Conservation (phyloP, 2,797 vertebrate species). For the Botia almorhae region DNA sequence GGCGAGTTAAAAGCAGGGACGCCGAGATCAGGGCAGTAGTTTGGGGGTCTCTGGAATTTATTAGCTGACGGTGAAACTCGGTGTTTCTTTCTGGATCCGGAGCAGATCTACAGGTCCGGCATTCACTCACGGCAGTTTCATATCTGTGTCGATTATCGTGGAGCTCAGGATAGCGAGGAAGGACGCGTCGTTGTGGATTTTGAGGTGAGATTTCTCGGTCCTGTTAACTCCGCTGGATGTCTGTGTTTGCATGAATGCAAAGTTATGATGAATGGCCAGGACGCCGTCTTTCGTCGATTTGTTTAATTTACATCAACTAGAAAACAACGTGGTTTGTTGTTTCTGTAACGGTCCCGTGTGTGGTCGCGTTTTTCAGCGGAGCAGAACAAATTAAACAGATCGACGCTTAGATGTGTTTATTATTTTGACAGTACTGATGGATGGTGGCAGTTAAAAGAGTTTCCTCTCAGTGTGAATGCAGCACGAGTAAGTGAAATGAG, state of each 20-base stretch:
- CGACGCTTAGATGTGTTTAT: neutral
- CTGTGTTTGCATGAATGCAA: slow-evolving; percentile 9
- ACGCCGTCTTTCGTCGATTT: neutral
- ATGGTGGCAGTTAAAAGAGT: neutral
- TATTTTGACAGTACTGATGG: neutral
- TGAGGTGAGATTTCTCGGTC: slow-evolving; percentile 68
- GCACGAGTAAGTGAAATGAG: neutral
- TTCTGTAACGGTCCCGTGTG: neutral
- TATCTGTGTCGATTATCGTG: slow-evolving; percentile 45
- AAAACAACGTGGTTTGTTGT: neutral
- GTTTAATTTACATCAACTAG: neutral
- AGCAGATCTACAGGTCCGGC: slow-evolving; percentile 50
- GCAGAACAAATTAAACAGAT: neutral
- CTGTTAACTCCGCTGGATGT: neutral
- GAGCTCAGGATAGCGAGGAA: slow-evolving; percentile 48
- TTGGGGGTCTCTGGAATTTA: slow-evolving; percentile 70
- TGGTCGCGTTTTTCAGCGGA: neutral
- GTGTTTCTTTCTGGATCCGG: slow-evolving; percentile 48
- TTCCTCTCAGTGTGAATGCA: neutral
- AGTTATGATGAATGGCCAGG: neutral
- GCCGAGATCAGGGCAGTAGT: slow-evolving; percentile 59
- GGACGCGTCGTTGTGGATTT: slow-evolving; percentile 59
- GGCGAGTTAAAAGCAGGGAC: neutral
- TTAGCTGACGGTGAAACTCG: slow-evolving; percentile 49
- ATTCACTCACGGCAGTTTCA: slow-evolving; percentile 22